A percentile compares a stretch with the other conserved stretches of the same genome.
phyloP scores from a whole-genome alignment of 2,888 invertebrate species.

The Tenthredo notha region DNA sequence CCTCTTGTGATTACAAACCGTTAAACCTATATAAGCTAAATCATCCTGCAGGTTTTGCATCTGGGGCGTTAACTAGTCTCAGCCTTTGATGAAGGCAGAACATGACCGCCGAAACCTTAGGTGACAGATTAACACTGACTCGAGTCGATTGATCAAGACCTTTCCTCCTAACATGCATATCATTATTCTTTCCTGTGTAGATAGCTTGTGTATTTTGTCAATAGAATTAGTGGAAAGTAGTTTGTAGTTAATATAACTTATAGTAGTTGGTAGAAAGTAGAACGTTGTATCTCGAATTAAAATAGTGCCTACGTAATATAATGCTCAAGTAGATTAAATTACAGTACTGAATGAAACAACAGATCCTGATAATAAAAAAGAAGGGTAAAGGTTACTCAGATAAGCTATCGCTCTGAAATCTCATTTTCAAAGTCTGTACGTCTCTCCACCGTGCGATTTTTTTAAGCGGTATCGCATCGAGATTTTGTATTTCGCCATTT shows the following conservation, averaged over 20 bases:
- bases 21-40: too few species aligned
- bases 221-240: neutral
- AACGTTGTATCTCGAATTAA: neutral
- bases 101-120: too few species aligned
- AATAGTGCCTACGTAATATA: neutral
- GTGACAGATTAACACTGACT: neutral
- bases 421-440: neutral
- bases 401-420: neutral
- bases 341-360: neutral
- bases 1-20: too few species aligned
- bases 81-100: too few species aligned
- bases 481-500: too few species aligned
- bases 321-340: neutral
- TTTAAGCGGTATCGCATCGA: too few species aligned
- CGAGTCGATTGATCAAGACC: neutral
- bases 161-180: neutral
- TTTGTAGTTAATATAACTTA: neutral
- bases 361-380: neutral
- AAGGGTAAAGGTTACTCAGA: neutral
- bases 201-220: neutral
- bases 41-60: too few species aligned
- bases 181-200: neutral
- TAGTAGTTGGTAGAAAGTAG: neutral
- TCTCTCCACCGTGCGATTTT: too few species aligned
- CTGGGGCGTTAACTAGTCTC: too few species aligned